Evolutionary conservation across 2,797 vertebrate genomes (phyloP).

Genomic region (Sebastiscus albofasciatus): DNA sequence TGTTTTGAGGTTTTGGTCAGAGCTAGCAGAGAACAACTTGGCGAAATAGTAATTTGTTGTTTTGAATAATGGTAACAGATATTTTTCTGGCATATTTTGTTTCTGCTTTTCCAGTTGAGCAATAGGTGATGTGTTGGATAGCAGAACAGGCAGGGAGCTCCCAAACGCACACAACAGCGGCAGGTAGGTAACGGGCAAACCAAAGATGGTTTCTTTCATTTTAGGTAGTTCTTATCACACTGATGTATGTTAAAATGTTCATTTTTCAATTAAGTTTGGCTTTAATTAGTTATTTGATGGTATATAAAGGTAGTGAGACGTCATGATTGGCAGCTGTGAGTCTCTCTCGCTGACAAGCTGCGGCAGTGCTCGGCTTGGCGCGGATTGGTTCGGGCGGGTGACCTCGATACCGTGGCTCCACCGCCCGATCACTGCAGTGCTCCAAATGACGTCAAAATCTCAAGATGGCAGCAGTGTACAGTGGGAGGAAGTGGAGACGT

Average conservation of each 20-base stretch:
- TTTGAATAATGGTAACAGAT: not conserved
- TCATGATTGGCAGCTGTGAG: not conserved
- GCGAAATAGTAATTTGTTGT: not conserved
- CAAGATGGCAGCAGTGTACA: not conserved
- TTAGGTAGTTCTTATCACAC: not conserved
- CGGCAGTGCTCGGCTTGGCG: rapidly evolving
- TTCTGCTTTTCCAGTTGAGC: not conserved
- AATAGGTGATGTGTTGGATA: not conserved
- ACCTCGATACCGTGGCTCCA: not conserved
- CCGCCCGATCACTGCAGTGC: too few species aligned
- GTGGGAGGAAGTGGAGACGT: not conserved
- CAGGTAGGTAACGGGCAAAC: not conserved
- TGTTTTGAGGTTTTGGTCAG: not conserved
- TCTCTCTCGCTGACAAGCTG: not conserved
- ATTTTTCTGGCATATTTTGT: not conserved
- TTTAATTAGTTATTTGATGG: not conserved
- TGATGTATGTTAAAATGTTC: not conserved
- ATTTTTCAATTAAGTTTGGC: not conserved
- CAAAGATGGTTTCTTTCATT: not conserved
- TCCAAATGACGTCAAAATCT: not conserved
- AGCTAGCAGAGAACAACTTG: not conserved
- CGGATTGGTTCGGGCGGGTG: not conserved
- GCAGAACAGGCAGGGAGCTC: not conserved
- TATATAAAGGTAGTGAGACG: not conserved
- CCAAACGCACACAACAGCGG: not conserved